These are phyloP conservation scores for Indicator maculatus DNA, from an alignment of 2,113 vertebrate genomes.

Conservation along the genomic window DNA sequence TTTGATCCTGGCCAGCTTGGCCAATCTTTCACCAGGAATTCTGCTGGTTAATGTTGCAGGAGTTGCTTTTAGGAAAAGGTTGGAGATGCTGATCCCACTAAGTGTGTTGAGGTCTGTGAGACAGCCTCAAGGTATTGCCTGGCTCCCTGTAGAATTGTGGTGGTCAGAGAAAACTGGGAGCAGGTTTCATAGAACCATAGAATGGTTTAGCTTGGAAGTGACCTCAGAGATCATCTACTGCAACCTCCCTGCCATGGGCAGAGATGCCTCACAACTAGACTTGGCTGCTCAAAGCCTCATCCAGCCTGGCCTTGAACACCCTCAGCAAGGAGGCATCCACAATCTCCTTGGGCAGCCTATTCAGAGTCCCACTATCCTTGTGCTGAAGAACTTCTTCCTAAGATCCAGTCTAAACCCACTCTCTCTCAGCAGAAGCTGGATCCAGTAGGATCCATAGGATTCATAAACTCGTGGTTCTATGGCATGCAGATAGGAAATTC, in stretches of 20 bases:
- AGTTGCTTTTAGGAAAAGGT: not conserved
- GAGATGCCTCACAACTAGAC: too few relatives aligned
- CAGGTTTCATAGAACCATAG: not conserved
- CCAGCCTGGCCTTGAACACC: too few relatives aligned
- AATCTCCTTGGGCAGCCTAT: too few relatives aligned
- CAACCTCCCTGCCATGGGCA: too few relatives aligned
- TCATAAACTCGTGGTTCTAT: too few relatives aligned
- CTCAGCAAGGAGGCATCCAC: too few relatives aligned
- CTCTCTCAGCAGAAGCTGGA: not conserved
- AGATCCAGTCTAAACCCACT: too few relatives aligned
- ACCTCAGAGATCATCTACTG: too few relatives aligned
- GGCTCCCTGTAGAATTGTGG: not conserved
- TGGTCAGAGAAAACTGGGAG: not conserved
- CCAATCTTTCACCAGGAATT: not conserved
- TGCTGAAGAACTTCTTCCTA: too few relatives aligned
- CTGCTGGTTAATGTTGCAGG: not conserved
- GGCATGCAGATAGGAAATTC: not conserved
- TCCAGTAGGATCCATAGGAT: not conserved
- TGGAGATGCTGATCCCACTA: accelerated
- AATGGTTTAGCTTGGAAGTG: too few relatives aligned
- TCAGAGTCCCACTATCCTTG: too few relatives aligned
- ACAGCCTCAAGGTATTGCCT: not conserved
- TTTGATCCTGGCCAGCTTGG: not conserved
- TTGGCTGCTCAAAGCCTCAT: too few relatives aligned
- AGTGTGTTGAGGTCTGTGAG: not conserved